Percentiles rank a stretch among this genome's conserved stretches.
phyloP scores from a whole-genome alignment of 2,888 invertebrate species.

The Sialis fuliginosa region DNA sequence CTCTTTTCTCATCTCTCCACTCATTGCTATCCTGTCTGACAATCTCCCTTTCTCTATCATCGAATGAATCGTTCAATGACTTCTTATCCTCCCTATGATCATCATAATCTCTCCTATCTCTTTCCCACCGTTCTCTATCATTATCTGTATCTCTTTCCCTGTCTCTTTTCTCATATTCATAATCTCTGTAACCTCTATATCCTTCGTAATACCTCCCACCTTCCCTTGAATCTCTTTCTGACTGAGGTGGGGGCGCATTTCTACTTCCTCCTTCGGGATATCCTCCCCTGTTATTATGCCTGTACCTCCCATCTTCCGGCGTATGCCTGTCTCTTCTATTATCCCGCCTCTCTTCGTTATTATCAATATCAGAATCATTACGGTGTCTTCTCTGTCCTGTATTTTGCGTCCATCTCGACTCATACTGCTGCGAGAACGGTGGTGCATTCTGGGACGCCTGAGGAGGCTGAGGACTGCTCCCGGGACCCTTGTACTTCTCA shows the following conservation, averaged over 20 bases:
- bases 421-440: constrained; percentile 17
- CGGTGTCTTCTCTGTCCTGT: constrained; percentile 7
- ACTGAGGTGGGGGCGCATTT: constrained; percentile 15
- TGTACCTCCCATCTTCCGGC: constrained; percentile 13
- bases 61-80: constrained; percentile 24
- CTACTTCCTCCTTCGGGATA: constrained; percentile 15
- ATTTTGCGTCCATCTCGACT: constrained; percentile 15
- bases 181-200: constrained; percentile 3
- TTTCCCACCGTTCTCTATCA: neutral
- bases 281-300: constrained; percentile 18
- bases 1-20: constrained; percentile 14
- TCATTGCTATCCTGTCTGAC: constrained; percentile 10
- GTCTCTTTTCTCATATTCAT: constrained; percentile 6
- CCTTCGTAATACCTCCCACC: constrained; percentile 18
- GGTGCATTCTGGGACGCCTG: constrained; percentile 10
- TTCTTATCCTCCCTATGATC: constrained; percentile 14
- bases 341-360: constrained; percentile 18
- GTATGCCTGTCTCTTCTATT: constrained; percentile 12
- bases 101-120: constrained; percentile 10
- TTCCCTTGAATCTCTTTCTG: constrained; percentile 21
- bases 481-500: constrained; percentile 19
- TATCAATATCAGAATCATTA: constrained; percentile 13
- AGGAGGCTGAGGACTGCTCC: constrained; percentile 3
- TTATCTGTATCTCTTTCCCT: constrained; percentile 8
- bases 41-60: constrained; percentile 21